Evolutionary conservation across 2,888 invertebrate genomes (phyloP).

Genomic region (Polydrusus tereticollis): DNA sequence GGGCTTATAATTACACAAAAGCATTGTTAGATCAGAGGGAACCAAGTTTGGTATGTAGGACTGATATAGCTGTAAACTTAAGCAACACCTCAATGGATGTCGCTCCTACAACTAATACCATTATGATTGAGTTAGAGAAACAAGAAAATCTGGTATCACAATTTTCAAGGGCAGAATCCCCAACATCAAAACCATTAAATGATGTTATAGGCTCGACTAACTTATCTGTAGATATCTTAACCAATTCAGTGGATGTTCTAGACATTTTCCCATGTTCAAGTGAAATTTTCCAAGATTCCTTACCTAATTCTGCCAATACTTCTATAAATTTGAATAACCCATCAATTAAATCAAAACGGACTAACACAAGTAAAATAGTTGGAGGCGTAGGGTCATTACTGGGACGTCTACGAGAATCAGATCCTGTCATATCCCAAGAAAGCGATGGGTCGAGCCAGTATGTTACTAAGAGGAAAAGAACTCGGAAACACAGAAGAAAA

Average conservation of each 20-base stretch:
- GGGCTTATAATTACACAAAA: conserved; percentile 13
- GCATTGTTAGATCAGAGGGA: conserved; percentile 6
- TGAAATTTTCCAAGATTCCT: neutral
- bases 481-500: conserved; percentile 11
- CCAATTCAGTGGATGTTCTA: too few relatives aligned
- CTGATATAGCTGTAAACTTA: neutral
- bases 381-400: conserved; percentile 14
- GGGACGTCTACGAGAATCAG: conserved; percentile 25
- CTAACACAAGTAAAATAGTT: neutral
- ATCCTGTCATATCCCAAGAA: conserved; percentile 22
- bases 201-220: neutral
- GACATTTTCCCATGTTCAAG: neutral
- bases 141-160: neutral
- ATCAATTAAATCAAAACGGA: neutral
- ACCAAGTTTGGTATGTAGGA: neutral
- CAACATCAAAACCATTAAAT: neutral
- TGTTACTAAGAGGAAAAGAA: conserved; percentile 27
- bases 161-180: neutral
- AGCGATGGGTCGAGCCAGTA: conserved; percentile 15
- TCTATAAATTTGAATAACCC: conserved; percentile 6
- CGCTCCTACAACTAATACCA: neutral
- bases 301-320: conserved; percentile 5
- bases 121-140: neutral
- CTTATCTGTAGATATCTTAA: conserved; percentile 3
- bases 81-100: neutral